Base-by-base conservation (phyloP, 2,888 invertebrate genomes). In the Mesodorylaimus sp. region DNA sequence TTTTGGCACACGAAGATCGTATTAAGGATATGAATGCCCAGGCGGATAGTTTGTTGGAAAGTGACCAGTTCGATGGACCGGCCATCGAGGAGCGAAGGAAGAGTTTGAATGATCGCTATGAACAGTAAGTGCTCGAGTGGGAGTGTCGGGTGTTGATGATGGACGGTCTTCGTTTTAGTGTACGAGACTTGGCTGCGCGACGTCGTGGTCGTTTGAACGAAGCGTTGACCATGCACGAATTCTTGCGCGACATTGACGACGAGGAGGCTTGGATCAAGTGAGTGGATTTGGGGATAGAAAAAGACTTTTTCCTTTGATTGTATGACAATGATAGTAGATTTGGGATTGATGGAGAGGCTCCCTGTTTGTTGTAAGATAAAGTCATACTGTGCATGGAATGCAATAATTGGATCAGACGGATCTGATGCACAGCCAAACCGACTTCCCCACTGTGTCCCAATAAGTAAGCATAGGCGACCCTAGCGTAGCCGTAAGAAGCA, bases 221-320 rank as follows among this genome's bases (percentile, higher is more conserved):
- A 71, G 93, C 95, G 39, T 84, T 91, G 67, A 93, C 91, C 3
- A 76, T 97, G 66, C 95, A 97, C 70, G 95, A 97, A 73, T 97
- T 97, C 81, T 88, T 95, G 78, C 75, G 95, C 49, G 95, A 97
- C 67, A 91, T 97, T 67, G 95, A 95, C 55, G 95, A 97, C 66
- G 95, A 97, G 72, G 95, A 97, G 71, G 88, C 89, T 5, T 97
- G 95, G 95, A 95, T 97, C 68, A 95, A 91, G 80, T 80, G 53
- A 67, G 71, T 63, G 2, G n/a, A 16, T 5, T n/a, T 43, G n/a
- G n/a, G n/a, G n/a, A n/a, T n/a, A n/a, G n/a, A n/a, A n/a, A n/a
- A n/a, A n/a, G n/a, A n/a, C n/a, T n/a, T n/a, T n/a, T n/a, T n/a
- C n/a, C n/a, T n/a, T n/a, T n/a, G n/a, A n/a, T n/a, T n/a, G n/a